phyloP scores from a whole-genome alignment of 2,888 invertebrate genomes.

The Harpalus rubripes region DNA sequence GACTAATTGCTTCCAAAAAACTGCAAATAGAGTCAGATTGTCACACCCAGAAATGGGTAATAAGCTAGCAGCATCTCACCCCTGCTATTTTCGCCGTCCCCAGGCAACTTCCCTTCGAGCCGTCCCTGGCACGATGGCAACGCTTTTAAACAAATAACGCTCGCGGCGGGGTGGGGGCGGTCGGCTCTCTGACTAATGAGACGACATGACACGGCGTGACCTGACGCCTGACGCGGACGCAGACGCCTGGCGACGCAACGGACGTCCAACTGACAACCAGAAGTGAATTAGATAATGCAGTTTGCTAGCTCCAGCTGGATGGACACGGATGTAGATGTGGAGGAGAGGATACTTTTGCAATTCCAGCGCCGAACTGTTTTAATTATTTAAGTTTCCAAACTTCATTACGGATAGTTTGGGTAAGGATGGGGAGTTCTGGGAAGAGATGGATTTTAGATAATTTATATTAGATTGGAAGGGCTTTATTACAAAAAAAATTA shows the following conservation, averaged over 20 bases:
- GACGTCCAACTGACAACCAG: slow-evolving; percentile 55
- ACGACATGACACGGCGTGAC: slow-evolving; percentile 65
- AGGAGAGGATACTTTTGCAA: not conserved
- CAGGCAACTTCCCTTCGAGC: too few species aligned
- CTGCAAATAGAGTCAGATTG: too few species aligned
- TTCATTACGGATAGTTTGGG: not conserved
- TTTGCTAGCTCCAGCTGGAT: slow-evolving; percentile 26
- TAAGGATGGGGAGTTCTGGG: too few species aligned
- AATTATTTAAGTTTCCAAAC: slow-evolving; percentile 3
- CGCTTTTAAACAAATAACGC: slow-evolving; percentile 66
- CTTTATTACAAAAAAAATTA: too few species aligned
- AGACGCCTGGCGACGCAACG: slow-evolving; percentile 13
- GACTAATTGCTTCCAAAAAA: too few species aligned
- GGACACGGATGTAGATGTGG: not conserved
- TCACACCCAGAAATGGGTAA: too few species aligned
- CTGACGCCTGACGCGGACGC: slow-evolving; percentile 47
- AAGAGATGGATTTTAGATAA: too few species aligned
- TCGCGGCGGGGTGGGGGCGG: slow-evolving; percentile 6
- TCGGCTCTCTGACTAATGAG: slow-evolving; percentile 65
- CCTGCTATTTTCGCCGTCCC: too few species aligned
- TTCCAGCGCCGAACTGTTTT: not conserved
- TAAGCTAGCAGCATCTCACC: too few species aligned
- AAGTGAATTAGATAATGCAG: slow-evolving; percentile 65
- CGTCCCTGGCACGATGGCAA: slow-evolving; percentile 31
- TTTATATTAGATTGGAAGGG: too few species aligned